A percentile compares a stretch with the other conserved stretches of the same genome.
phyloP scores from a whole-genome alignment of 30 jellyfish, hydroid and myxozoan species.

The Aurelia aurita region DNA sequence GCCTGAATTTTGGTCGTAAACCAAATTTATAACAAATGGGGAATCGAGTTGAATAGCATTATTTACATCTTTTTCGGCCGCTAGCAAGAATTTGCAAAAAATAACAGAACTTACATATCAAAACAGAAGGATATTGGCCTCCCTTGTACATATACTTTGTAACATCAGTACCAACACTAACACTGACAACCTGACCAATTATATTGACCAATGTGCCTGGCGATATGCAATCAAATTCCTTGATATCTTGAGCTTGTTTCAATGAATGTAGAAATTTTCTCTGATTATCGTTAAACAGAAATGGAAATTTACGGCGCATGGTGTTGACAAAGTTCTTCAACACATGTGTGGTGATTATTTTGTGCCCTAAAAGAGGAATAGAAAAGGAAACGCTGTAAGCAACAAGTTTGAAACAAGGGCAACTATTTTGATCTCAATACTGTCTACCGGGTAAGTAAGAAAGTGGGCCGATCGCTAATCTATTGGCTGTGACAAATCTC shows the following conservation, averaged over 20 bases:
- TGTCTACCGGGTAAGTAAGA: no score
- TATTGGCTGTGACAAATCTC: no score
- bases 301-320: conserved; percentile 10
- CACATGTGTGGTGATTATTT: background rate
- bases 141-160: background rate
- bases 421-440: no score
- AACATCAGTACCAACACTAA: background rate
- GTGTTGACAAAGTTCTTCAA: conserved; percentile 8
- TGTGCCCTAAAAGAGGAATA: conserved; percentile 1
- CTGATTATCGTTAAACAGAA: background rate
- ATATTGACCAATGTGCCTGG: conserved; percentile 38
- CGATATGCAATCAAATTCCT: conserved; percentile 16
- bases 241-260: background rate
- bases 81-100: no score
- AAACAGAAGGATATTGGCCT: background rate
- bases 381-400: no score
- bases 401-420: no score
- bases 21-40: no score
- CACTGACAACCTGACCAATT: conserved; percentile 22
- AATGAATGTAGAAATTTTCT: background rate
- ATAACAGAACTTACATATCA: conserved; percentile 1
- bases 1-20: no score
- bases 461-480: no score
- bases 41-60: no score
- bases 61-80: no score